Conservation (phyloP, 2,888 invertebrate genomes). For the Apamea crenata region DNA sequence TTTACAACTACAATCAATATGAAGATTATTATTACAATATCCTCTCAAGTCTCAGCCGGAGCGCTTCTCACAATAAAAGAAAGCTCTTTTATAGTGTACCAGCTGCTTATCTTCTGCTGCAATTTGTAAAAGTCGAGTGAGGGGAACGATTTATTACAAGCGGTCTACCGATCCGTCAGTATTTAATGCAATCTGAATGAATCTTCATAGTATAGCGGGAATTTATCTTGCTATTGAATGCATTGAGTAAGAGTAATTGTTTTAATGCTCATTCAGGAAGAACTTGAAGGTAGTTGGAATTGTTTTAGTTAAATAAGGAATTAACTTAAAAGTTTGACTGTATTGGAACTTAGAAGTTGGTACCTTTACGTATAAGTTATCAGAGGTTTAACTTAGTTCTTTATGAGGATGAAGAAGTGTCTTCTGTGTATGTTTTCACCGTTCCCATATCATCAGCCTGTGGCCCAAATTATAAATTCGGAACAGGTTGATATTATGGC, state of each 20-base stretch:
- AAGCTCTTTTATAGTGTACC: conserved; percentile 56
- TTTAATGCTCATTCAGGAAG: conserved; percentile 37
- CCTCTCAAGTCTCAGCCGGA: conserved; percentile 2
- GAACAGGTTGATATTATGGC: background rate
- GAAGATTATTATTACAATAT: conserved; percentile 55
- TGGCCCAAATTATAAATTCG: background rate
- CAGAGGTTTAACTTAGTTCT: background rate
- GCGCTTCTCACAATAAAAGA: conserved; percentile 48
- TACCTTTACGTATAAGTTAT: background rate
- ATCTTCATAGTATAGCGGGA: conserved; percentile 44
- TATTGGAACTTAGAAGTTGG: background rate
- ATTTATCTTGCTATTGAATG: conserved; percentile 53
- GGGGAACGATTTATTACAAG: conserved; percentile 62
- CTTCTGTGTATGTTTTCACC: background rate
- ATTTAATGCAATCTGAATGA: conserved; percentile 62
- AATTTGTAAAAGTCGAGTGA: conserved; percentile 64
- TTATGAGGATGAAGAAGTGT: background rate
- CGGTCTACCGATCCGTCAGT: conserved; percentile 59
- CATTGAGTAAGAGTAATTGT: conserved; percentile 59
- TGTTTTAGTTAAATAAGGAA: background rate
- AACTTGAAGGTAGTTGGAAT: conserved; percentile 7
- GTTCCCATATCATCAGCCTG: background rate
- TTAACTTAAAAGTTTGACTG: background rate
- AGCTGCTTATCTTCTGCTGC: conserved; percentile 60
- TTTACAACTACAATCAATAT: conserved; percentile 43